A percentile compares a stretch with the other conserved stretches of the same genome.
Evolutionary conservation across 2,888 invertebrate genomes (phyloP).

Genomic region (Noctua pronuba): DNA sequence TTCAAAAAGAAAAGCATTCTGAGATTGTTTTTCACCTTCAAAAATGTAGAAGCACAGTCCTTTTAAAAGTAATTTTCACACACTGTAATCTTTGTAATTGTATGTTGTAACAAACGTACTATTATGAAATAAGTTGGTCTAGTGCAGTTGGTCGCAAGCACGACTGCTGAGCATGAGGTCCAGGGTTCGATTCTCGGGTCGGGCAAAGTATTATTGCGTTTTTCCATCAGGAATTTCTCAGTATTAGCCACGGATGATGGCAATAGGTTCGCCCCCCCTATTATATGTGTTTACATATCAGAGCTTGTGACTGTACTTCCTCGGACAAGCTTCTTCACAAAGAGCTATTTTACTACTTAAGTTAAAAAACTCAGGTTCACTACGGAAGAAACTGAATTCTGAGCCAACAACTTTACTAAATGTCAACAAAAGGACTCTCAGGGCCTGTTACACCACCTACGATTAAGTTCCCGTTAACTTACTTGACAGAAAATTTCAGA

Average conservation of each 20-base stretch:
- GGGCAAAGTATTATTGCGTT: no score
- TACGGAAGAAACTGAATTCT: neutral
- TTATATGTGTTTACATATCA: neutral
- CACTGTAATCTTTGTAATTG: neutral
- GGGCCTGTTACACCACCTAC: no score
- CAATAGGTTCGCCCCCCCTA: no score
- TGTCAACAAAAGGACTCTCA: neutral
- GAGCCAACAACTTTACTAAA: neutral
- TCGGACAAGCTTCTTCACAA: neutral
- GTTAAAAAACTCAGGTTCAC: neutral
- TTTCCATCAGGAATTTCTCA: no score
- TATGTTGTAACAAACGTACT: neutral
- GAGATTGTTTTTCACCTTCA: neutral
- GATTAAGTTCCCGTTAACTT: no score
- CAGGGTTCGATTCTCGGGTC: no score
- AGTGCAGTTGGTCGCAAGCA: no score
- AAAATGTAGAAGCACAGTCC: neutral
- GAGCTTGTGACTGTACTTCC: neutral
- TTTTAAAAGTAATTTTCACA: neutral
- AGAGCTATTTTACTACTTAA: neutral
- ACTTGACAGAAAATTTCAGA: no score
- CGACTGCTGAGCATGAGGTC: no score
- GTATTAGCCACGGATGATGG: no score
- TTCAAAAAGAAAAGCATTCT: neutral
- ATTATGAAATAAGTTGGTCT: no score